These are phyloP conservation scores for Nettapus auritus DNA, from an alignment of 2,113 vertebrate genomes.

Conservation along the genomic window DNA sequence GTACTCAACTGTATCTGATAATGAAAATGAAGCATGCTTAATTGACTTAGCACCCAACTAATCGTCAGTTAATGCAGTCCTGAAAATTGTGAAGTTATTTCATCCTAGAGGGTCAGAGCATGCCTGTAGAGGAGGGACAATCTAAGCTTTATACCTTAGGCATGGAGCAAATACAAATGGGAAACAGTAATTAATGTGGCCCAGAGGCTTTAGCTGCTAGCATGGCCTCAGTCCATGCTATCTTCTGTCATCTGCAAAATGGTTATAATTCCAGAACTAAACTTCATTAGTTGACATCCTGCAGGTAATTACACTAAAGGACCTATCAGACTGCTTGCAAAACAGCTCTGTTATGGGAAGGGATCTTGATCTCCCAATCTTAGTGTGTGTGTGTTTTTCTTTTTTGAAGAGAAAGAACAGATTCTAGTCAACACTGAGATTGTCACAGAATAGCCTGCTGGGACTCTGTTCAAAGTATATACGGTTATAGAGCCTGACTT, in stretches of 20 bases:
- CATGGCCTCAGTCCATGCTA: rapidly evolving
- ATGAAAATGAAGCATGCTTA: slow-evolving; percentile 79
- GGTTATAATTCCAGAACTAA: neutral
- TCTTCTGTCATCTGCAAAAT: neutral
- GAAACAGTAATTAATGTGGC: neutral
- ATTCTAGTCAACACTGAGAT: neutral
- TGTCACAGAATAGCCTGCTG: neutral
- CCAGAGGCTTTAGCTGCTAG: neutral
- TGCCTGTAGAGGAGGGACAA: neutral
- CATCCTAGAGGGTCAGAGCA: slow-evolving; percentile 73
- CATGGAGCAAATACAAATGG: neutral
- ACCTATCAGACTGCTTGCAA: neutral
- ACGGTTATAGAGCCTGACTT: neutral
- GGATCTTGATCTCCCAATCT: neutral
- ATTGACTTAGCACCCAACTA: slow-evolving; percentile 82
- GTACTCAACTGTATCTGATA: slow-evolving; percentile 78
- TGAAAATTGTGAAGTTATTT: slow-evolving; percentile 81
- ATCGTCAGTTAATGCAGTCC: slow-evolving; percentile 78
- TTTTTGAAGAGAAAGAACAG: neutral
- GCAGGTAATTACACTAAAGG: neutral
- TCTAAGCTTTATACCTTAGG: neutral
- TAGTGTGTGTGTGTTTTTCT: neutral
- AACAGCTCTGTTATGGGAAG: neutral
- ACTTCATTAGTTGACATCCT: neutral
- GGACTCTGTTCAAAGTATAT: neutral